Conservation (phyloP, 1,140 invertebrate genomes). For the Tetranychus urticae region DNA sequence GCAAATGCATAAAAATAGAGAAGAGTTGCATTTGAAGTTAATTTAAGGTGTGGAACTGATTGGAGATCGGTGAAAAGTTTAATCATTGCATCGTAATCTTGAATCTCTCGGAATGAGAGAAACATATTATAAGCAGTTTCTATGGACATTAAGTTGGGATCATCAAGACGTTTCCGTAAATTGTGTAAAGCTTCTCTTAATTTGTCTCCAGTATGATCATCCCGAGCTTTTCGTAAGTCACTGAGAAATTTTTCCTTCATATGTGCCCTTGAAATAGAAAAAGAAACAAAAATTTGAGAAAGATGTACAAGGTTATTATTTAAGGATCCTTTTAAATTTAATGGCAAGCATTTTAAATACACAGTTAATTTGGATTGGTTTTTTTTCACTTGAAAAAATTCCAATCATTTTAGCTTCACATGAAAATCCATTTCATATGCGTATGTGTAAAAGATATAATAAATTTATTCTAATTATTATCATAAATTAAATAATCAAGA, state of each 20-base stretch:
- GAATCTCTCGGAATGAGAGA: constrained; percentile 69
- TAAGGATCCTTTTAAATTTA: not conserved
- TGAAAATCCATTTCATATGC: too few species aligned
- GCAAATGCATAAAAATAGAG: constrained; percentile 88
- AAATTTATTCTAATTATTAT: too few species aligned
- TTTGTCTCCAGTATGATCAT: constrained; percentile 60
- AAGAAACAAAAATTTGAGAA: not conserved
- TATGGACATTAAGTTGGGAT: constrained; percentile 80
- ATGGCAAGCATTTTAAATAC: not conserved
- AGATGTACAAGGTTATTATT: not conserved
- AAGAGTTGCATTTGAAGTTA: constrained; percentile 67
- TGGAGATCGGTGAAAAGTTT: constrained; percentile 82
- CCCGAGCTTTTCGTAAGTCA: constrained; percentile 76
- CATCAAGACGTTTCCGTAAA: constrained; percentile 76
- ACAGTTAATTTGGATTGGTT: not conserved
- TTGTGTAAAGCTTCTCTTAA: constrained; percentile 59
- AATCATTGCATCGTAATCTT: constrained; percentile 96
- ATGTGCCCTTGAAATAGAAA: constrained; percentile 43
- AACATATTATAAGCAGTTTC: constrained; percentile 82
- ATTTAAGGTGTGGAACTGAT: constrained; percentile 71
- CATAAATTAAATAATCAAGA: too few species aligned
- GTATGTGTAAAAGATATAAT: too few species aligned
- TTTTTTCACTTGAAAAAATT: not conserved
- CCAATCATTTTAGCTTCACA: too few species aligned
- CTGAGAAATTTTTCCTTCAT: constrained; percentile 91